These are phyloP conservation scores for Dinothrombium tinctorium DNA, from an alignment of 1,140 invertebrate species.

Conservation along the genomic window DNA sequence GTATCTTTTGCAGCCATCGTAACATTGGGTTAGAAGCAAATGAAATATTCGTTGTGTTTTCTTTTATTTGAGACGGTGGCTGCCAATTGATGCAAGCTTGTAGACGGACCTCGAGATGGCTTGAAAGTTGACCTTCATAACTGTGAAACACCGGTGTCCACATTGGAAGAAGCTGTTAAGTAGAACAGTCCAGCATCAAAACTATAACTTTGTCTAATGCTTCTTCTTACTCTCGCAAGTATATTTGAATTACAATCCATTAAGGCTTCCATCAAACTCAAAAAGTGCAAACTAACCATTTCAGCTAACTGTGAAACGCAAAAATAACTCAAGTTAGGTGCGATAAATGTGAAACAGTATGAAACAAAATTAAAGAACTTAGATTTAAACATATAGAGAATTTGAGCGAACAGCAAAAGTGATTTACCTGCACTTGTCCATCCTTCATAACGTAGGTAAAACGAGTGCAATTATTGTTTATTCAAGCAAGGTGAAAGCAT, in stretches of 20 bases:
- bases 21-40: conserved; percentile 28
- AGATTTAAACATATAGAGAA: not conserved
- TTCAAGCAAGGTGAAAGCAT: not conserved
- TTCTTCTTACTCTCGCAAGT: conserved; percentile 44
- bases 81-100: conserved; percentile 56
- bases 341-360: not conserved
- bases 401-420: not conserved
- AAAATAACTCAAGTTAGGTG: conserved; percentile 10
- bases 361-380: not conserved
- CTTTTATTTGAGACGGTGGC: conserved; percentile 21
- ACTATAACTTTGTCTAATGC: not conserved
- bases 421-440: not conserved
- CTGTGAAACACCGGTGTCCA: conserved; percentile 34
- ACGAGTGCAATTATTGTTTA: not conserved
- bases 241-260: conserved; percentile 84
- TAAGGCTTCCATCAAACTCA: conserved; percentile 79
- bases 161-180: conserved; percentile 28
- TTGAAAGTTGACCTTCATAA: conserved; percentile 41
- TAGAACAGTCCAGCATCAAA: not conserved
- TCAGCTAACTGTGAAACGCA: conserved; percentile 50
- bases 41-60: conserved; percentile 18
- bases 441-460: not conserved
- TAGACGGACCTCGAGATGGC: conserved; percentile 63
- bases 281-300: conserved; percentile 89
- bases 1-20: conserved; percentile 68